Evolutionary conservation across 2,113 vertebrate genomes (phyloP).

Genomic region (Camelus dromedarius): DNA sequence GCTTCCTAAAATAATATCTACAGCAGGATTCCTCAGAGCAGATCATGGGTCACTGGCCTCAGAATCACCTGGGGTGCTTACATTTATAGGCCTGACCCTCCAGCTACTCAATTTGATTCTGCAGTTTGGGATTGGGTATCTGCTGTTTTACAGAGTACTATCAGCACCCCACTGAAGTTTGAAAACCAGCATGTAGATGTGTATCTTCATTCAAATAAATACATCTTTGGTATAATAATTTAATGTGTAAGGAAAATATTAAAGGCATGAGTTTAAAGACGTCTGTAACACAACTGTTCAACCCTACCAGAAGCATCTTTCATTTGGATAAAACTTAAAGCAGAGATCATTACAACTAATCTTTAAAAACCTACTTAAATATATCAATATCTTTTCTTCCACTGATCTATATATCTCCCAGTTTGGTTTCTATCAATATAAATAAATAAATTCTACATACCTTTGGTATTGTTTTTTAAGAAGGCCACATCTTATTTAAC

Average conservation of each 20-base stretch:
- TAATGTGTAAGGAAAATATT: neutral
- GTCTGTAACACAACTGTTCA: neutral
- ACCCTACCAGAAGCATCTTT: neutral
- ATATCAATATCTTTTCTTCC: neutral
- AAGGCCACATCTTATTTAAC: constrained; percentile 1
- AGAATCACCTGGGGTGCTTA: neutral
- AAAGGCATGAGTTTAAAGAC: neutral
- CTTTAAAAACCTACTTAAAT: neutral
- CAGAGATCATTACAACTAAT: neutral
- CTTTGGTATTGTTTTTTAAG: neutral
- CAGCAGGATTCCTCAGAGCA: neutral
- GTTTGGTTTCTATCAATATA: neutral
- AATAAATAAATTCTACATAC: neutral
- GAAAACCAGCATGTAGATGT: neutral
- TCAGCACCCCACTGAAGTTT: neutral
- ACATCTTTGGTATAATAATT: neutral
- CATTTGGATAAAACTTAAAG: constrained; percentile 15
- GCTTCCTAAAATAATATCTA: constrained; percentile 15
- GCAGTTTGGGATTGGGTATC: neutral
- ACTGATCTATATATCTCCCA: neutral
- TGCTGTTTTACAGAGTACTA: neutral
- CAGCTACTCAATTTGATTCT: neutral
- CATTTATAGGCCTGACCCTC: neutral
- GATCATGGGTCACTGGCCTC: neutral
- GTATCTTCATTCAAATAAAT: neutral